Evolutionary conservation across 2,888 invertebrate species (phyloP).

Genomic region (Formica aserva): DNA sequence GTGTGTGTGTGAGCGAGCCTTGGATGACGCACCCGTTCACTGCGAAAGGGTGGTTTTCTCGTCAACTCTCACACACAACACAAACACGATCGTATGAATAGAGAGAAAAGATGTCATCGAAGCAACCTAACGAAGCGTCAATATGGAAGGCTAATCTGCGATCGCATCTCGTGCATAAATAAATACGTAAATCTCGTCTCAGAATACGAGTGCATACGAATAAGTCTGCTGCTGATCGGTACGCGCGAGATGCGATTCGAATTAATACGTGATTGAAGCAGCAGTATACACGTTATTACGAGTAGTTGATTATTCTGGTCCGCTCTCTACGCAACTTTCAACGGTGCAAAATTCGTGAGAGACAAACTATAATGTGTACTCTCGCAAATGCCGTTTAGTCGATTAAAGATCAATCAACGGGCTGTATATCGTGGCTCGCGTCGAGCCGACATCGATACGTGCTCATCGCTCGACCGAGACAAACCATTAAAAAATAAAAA

Average conservation of each 20-base stretch:
- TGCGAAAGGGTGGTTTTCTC: background rate
- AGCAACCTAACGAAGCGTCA: constrained; percentile 83
- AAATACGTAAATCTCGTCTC: constrained; percentile 15
- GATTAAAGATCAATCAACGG: constrained; percentile 72
- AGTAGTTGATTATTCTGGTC: constrained; percentile 71
- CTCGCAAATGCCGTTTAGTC: constrained; percentile 60
- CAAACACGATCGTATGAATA: constrained; percentile 67
- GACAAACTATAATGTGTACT: constrained; percentile 36
- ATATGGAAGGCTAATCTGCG: constrained; percentile 71
- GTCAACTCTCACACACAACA: constrained; percentile 66
- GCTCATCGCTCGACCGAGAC: constrained; percentile 76
- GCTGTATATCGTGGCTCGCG: constrained; percentile 82
- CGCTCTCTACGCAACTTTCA: constrained; percentile 73
- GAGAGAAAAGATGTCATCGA: constrained; percentile 72
- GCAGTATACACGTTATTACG: constrained; percentile 74
- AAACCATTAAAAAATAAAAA: constrained; percentile 74
- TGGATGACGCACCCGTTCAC: background rate
- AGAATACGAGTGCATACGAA: constrained; percentile 28
- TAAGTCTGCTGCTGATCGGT: constrained; percentile 23
- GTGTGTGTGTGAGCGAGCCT: background rate
- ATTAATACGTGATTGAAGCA: constrained; percentile 81
- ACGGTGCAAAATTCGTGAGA: constrained; percentile 58
- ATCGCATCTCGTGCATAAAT: constrained; percentile 66
- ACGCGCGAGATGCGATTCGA: constrained; percentile 65
- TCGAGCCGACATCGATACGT: constrained; percentile 80